These are phyloP conservation scores for Otolemur garnettii DNA, from an alignment of 2,113 vertebrate species.

Conservation along the genomic window DNA sequence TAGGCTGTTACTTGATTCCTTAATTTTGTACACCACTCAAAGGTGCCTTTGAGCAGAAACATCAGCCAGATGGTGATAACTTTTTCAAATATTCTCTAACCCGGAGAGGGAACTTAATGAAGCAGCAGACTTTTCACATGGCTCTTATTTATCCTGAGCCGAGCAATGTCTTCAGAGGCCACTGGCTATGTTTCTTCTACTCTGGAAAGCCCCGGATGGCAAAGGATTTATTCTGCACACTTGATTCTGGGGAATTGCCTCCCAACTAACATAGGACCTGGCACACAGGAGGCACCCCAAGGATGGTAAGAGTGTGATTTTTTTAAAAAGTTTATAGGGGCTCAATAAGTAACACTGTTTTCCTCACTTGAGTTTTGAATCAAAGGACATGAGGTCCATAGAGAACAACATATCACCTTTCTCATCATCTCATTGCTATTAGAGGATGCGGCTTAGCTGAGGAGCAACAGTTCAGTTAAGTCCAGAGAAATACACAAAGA, in stretches of 20 bases:
- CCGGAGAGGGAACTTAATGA: conserved; percentile 54
- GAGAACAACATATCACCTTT: not conserved
- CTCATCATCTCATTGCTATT: not conserved
- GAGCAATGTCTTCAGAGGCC: conserved; percentile 1
- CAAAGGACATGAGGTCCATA: conserved; percentile 11
- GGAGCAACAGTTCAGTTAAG: not conserved
- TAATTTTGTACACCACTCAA: conserved; percentile 26
- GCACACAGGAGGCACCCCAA: not conserved
- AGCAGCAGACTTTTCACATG: conserved; percentile 28
- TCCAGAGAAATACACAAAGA: conserved; percentile 13
- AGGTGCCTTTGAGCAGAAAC: conserved; percentile 64
- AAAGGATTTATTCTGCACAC: not conserved
- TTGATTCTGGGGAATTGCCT: not conserved
- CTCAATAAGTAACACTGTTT: not conserved
- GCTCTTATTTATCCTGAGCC: conserved; percentile 42
- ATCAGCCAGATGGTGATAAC: conserved; percentile 47
- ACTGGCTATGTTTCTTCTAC: not conserved
- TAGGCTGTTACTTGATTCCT: not conserved
- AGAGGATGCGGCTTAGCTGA: not conserved
- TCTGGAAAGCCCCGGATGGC: not conserved
- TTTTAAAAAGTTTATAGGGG: not conserved
- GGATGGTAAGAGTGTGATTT: not conserved
- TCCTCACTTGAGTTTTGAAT: conserved; percentile 45
- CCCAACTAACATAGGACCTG: not conserved
- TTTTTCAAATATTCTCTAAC: conserved; percentile 57